Conservation (phyloP, 2,888 invertebrate genomes). For the Pristionchus entomophagus region DNA sequence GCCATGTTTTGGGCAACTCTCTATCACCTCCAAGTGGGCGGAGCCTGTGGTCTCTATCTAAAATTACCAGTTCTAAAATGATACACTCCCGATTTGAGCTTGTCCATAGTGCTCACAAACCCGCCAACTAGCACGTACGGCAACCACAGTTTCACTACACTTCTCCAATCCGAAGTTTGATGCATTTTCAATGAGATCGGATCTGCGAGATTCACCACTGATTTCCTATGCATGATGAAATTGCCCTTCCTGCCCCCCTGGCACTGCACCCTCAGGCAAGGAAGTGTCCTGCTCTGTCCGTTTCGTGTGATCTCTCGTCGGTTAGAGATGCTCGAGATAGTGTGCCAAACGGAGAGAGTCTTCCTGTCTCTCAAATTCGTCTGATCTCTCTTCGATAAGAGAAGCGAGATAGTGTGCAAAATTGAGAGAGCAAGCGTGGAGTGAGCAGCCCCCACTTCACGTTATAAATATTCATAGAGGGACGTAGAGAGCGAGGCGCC, state of each 20-base stretch:
- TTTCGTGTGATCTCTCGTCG: background rate
- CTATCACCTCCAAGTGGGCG: no score
- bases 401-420: no score
- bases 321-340: background rate
- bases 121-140: no score
- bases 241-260: background rate
- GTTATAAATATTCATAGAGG: background rate
- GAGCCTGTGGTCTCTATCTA: no score
- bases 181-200: constrained; percentile 27
- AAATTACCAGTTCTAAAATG: no score
- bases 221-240: constrained; percentile 18
- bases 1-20: no score
- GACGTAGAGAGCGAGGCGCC: no score
- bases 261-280: no score
- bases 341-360: background rate
- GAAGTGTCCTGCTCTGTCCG: background rate
- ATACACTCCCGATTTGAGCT: no score
- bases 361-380: no score
- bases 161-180: background rate
- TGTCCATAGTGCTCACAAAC: no score
- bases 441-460: background rate
- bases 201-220: background rate
- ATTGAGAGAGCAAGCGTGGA: background rate
- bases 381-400: background rate
- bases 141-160: no score